A percentile compares a stretch with the other conserved stretches of the same genome.
These are phyloP conservation scores for Podarcis muralis DNA, from an alignment of 2,113 vertebrate genomes.

Conservation along the genomic window DNA sequence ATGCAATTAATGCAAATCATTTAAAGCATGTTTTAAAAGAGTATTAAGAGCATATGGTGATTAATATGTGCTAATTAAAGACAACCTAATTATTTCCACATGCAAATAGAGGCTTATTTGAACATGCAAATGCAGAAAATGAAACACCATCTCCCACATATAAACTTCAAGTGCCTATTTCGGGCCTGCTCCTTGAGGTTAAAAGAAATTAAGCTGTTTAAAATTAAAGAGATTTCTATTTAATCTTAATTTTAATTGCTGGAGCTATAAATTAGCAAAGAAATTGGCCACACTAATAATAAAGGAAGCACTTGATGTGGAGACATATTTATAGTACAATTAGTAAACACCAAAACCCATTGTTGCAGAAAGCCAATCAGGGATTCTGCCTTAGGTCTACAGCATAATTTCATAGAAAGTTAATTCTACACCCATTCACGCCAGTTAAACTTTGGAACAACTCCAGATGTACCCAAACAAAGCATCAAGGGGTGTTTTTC, in stretches of 20 bases:
- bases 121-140: conserved; percentile 39
- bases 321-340: conserved; percentile 28
- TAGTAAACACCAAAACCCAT: conserved; percentile 28
- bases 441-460: conserved; percentile 4
- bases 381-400: conserved; percentile 10
- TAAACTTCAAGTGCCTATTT: conserved; percentile 36
- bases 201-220: conserved; percentile 57
- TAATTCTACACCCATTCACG: conserved; percentile 32
- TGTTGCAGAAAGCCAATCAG: conserved; percentile 12
- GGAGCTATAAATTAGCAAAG: conserved; percentile 27
- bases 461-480: neutral
- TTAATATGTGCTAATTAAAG: conserved; percentile 50
- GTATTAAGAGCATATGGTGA: conserved; percentile 38
- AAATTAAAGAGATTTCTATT: conserved; percentile 55
- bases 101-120: conserved; percentile 43
- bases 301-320: conserved; percentile 40
- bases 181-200: conserved; percentile 28
- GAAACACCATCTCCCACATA: conserved; percentile 42
- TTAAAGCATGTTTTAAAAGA: conserved; percentile 48
- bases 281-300: conserved; percentile 47
- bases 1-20: conserved; percentile 36
- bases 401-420: fast-evolving
- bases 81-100: conserved; percentile 52
- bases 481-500: neutral
- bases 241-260: conserved; percentile 54